Conservation (phyloP, 1,140 invertebrate genomes). For the Chrysomallon squamiferum region DNA sequence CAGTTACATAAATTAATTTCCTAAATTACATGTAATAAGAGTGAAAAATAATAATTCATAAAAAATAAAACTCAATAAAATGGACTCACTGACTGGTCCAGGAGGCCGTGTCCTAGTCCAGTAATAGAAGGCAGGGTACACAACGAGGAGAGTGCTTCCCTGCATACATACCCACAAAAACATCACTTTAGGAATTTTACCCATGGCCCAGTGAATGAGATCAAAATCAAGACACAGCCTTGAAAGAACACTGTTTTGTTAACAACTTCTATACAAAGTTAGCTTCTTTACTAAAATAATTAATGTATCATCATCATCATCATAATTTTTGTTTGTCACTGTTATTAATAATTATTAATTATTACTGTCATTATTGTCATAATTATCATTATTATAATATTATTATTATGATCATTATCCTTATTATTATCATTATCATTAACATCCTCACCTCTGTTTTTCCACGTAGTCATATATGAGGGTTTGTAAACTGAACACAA, state of each 20-base stretch:
- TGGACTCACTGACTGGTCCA: conserved; percentile 31
- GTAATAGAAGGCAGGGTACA: conserved; percentile 67
- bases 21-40: too few relatives aligned
- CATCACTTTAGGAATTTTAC: conserved; percentile 67
- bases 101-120: conserved; percentile 63
- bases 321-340: too few relatives aligned
- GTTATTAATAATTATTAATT: not conserved
- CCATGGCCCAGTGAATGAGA: conserved; percentile 68
- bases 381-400: too few relatives aligned
- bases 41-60: too few relatives aligned
- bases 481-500: conserved; percentile 78
- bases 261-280: not conserved
- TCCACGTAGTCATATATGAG: conserved; percentile 76
- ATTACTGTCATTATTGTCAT: not conserved
- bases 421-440: too few relatives aligned
- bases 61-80: not conserved
- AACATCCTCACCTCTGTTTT: conserved; percentile 78
- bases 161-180: conserved; percentile 69
- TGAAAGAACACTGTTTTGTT: conserved; percentile 43
- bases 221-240: conserved; percentile 68
- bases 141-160: conserved; percentile 61
- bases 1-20: too few relatives aligned
- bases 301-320: too few relatives aligned
- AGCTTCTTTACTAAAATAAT: not conserved
- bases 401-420: too few relatives aligned